Evolutionary conservation across 2,888 invertebrate genomes (phyloP).

Genomic region (Rhamphomyia laevipes): DNA sequence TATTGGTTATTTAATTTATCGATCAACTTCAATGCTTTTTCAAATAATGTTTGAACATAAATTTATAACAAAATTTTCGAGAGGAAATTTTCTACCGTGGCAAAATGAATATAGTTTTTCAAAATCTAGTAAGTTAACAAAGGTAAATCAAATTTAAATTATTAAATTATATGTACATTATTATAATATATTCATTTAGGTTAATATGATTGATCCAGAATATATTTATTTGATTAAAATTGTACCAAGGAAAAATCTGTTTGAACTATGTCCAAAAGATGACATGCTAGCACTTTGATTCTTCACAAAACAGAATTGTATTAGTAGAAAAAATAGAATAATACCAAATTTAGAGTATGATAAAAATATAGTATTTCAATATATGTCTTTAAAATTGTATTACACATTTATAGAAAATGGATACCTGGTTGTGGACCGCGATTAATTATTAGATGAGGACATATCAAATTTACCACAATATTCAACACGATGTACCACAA

Average conservation of each 20-base stretch:
- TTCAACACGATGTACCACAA: constrained; percentile 23
- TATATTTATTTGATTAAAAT: constrained; percentile 53
- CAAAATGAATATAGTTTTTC: constrained; percentile 27
- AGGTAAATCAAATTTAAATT: constrained; percentile 15
- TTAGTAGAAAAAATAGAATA: constrained; percentile 45
- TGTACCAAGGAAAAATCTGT: constrained; percentile 46
- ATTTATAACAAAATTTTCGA: constrained; percentile 47
- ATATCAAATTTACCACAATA: constrained; percentile 22
- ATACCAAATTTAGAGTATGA: constrained; percentile 63
- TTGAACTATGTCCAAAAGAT: constrained; percentile 40
- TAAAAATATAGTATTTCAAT: not conserved
- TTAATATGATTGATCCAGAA: constrained; percentile 39
- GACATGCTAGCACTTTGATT: constrained; percentile 54
- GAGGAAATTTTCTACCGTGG: constrained; percentile 57
- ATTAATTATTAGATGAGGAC: constrained; percentile 39
- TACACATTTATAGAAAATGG: constrained; percentile 44
- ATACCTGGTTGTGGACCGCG: constrained; percentile 60
- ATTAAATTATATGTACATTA: not conserved
- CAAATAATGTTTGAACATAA: constrained; percentile 55
- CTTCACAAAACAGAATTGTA: constrained; percentile 54
- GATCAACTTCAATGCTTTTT: constrained; percentile 49
- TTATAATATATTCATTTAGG: constrained; percentile 16
- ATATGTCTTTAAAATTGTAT: too few species aligned
- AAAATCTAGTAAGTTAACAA: constrained; percentile 25
- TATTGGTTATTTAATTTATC: constrained; percentile 42